Conservation (phyloP, 2,797 vertebrate genomes). For the Rhynchonycteris naso region DNA sequence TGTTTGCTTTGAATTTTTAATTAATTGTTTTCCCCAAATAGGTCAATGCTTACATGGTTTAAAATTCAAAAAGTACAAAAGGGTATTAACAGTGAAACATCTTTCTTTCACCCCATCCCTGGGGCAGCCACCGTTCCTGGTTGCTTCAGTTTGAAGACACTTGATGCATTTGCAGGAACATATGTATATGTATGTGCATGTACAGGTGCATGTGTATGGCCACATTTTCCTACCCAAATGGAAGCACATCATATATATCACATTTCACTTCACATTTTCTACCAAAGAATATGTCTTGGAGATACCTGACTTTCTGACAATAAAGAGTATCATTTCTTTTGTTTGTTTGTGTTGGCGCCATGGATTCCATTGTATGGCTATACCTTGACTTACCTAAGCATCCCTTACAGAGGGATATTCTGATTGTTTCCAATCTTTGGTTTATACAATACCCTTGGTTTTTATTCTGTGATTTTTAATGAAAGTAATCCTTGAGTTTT, state of each 20-base stretch:
- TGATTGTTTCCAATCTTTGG: not conserved
- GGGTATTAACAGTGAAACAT: conserved; percentile 39
- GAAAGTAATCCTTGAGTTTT: conserved; percentile 60
- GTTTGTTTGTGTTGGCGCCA: not conserved
- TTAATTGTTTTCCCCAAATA: conserved; percentile 67
- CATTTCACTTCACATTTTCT: conserved; percentile 15
- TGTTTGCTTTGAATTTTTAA: conserved; percentile 77
- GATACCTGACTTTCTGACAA: not conserved
- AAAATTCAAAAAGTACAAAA: conserved; percentile 71
- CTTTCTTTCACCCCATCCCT: not conserved
- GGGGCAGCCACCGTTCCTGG: not conserved
- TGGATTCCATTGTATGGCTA: not conserved
- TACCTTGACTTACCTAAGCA: not conserved
- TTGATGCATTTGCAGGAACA: not conserved
- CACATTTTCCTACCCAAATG: not conserved
- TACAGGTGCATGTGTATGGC: not conserved
- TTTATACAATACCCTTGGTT: not conserved
- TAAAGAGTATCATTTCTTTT: not conserved
- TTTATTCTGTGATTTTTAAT: not conserved
- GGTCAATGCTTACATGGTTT: conserved; percentile 59
- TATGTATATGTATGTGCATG: accelerated
- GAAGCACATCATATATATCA: not conserved
- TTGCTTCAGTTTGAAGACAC: not conserved
- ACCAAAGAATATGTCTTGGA: not conserved
- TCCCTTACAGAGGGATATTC: not conserved